Conservation (phyloP, 2,888 invertebrate species). For the Trachelus iudaicus region DNA sequence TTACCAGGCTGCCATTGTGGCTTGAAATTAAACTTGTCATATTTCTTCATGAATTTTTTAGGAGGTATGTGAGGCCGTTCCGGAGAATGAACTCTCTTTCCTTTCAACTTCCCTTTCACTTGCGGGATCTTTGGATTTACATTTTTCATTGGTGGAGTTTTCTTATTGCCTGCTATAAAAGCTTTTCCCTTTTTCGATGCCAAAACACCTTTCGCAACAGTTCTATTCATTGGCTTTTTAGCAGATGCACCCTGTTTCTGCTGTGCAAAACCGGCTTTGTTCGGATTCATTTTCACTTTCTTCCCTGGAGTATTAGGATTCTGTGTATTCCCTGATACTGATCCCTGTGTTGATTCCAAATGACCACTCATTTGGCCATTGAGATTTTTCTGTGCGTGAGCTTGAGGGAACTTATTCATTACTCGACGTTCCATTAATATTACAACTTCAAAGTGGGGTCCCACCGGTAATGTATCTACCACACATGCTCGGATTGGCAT, state of each 20-base stretch:
- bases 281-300: conserved; percentile 9
- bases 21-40: conserved; percentile 26
- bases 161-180: not conserved
- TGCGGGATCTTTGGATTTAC: not conserved
- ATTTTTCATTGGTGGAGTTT: conserved; percentile 13
- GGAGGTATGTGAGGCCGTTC: conserved; percentile 20
- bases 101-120: conserved; percentile 23
- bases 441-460: conserved; percentile 58
- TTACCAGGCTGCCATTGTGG: conserved; percentile 29
- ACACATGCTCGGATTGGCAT: conserved; percentile 56
- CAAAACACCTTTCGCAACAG: conserved; percentile 1
- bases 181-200: conserved; percentile 10
- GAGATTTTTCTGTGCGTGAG: conserved; percentile 13
- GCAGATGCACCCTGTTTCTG: not conserved
- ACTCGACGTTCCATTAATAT: conserved; percentile 58
- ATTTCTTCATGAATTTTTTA: conserved; percentile 35
- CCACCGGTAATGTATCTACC: conserved; percentile 58
- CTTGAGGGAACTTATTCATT: conserved; percentile 44
- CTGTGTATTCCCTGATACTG: not conserved
- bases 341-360: not conserved
- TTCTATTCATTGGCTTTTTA: conserved; percentile 5
- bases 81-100: conserved; percentile 38
- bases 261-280: not conserved
- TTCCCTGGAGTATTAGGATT: not conserved
- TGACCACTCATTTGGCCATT: not conserved